A percentile compares a stretch with the other conserved stretches of the same genome.
phyloP scores from a whole-genome alignment of 2,888 invertebrate genomes.

The Saturnia japonica region DNA sequence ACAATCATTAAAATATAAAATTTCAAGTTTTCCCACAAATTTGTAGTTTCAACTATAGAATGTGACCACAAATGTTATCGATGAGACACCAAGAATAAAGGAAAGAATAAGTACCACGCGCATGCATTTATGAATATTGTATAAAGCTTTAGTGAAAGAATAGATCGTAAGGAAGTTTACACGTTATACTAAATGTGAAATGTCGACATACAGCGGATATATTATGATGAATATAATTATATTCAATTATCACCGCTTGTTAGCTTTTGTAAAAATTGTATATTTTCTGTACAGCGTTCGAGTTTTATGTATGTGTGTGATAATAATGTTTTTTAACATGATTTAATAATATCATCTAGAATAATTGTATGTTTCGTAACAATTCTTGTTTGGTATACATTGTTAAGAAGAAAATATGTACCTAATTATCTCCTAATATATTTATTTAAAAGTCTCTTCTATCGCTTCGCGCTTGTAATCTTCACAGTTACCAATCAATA shows the following conservation, averaged over 20 bases:
- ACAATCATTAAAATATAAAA: too few relatives aligned
- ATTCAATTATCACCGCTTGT: not conserved
- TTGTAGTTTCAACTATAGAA: not conserved
- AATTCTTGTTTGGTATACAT: too few relatives aligned
- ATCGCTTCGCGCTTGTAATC: too few relatives aligned
- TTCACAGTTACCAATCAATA: too few relatives aligned
- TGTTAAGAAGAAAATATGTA: too few relatives aligned
- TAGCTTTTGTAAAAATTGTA: not conserved
- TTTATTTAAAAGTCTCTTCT: too few relatives aligned
- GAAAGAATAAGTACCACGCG: not conserved
- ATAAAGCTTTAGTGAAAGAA: constrained; percentile 7
- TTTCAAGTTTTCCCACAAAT: not conserved
- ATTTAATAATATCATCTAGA: too few relatives aligned
- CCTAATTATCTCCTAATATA: too few relatives aligned
- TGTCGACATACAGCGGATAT: not conserved
- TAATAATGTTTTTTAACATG: too few relatives aligned
- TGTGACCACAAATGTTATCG: not conserved
- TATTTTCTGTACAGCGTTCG: not conserved
- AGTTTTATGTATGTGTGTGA: too few relatives aligned
- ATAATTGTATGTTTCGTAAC: too few relatives aligned
- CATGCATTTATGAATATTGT: not conserved
- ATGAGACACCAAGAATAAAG: not conserved
- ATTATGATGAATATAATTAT: not conserved
- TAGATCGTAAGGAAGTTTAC: constrained; percentile 11
- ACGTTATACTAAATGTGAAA: not conserved